These are phyloP conservation scores for Eupithecia exiguata DNA, from an alignment of 2,888 invertebrate genomes.

Conservation along the genomic window DNA sequence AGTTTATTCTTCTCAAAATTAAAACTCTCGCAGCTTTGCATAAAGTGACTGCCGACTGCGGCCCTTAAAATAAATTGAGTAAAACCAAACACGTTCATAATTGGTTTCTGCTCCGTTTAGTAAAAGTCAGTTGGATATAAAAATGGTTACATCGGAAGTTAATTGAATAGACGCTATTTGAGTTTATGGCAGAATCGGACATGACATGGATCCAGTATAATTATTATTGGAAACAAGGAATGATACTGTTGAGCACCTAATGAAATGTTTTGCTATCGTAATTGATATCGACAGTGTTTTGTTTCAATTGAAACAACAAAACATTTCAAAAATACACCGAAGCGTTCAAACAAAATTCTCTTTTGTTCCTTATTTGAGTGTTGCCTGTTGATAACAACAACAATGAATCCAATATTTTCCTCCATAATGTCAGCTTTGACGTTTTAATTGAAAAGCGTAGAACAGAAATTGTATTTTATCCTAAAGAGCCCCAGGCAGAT, in stretches of 20 bases:
- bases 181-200: constrained; percentile 19
- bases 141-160: constrained; percentile 33
- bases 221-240: background rate
- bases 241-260: background rate
- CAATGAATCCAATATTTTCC: constrained; percentile 10
- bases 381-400: constrained; percentile 3
- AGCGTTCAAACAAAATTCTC: background rate
- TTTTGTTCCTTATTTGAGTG: constrained; percentile 3
- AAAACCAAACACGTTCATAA: constrained; percentile 38
- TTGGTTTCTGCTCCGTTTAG: constrained; percentile 41
- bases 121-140: constrained; percentile 38
- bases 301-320: background rate
- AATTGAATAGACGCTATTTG: constrained; percentile 26
- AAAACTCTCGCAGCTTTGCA: constrained; percentile 36
- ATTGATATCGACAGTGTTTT: background rate
- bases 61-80: constrained; percentile 41
- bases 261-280: background rate
- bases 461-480: constrained; percentile 20
- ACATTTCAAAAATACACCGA: background rate
- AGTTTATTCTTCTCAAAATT: constrained; percentile 38
- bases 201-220: background rate
- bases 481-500: constrained; percentile 18
- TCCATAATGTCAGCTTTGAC: background rate
- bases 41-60: constrained; percentile 30
- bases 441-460: constrained; percentile 17